phyloP scores from a whole-genome alignment of 2,113 vertebrate species.

The Apteryx mantelli region DNA sequence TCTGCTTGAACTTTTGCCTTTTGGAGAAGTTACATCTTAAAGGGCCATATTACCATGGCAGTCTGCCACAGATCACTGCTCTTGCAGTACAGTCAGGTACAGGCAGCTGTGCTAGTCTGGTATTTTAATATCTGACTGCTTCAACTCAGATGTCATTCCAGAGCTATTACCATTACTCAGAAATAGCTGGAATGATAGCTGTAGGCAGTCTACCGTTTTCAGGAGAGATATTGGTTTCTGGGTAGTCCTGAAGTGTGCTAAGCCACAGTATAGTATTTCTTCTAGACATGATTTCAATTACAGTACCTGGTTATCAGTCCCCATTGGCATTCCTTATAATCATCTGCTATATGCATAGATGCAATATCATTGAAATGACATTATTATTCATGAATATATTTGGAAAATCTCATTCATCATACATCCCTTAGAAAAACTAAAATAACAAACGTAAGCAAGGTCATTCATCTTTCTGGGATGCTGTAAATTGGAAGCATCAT shows the following conservation, averaged over 20 bases:
- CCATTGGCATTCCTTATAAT: conserved; percentile 38
- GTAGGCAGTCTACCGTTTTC: conserved; percentile 56
- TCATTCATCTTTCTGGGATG: conserved; percentile 32
- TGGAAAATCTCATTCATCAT: conserved; percentile 57
- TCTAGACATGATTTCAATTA: conserved; percentile 60
- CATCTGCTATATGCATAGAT: conserved; percentile 40
- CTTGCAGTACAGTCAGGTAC: conserved; percentile 64
- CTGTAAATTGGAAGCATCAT: conserved; percentile 52
- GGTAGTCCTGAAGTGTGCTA: conserved; percentile 45
- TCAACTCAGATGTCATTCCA: conserved; percentile 74
- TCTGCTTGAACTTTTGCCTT: conserved; percentile 65
- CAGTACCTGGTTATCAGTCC: neutral
- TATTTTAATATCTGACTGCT: conserved; percentile 74
- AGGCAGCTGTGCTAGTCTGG: conserved; percentile 51
- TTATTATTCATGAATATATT: conserved; percentile 65
- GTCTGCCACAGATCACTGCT: conserved; percentile 49
- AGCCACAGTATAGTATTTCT: neutral
- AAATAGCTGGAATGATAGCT: conserved; percentile 65
- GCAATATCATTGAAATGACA: conserved; percentile 44
- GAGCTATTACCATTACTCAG: conserved; percentile 64
- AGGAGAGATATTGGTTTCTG: conserved; percentile 53
- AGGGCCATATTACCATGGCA: conserved; percentile 25
- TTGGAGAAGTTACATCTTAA: conserved; percentile 11
- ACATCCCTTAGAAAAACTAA: conserved; percentile 59
- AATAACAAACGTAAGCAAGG: conserved; percentile 58